Evolutionary conservation across 2,888 invertebrate species (phyloP).

Genomic region (Eristalinus aeneus): DNA sequence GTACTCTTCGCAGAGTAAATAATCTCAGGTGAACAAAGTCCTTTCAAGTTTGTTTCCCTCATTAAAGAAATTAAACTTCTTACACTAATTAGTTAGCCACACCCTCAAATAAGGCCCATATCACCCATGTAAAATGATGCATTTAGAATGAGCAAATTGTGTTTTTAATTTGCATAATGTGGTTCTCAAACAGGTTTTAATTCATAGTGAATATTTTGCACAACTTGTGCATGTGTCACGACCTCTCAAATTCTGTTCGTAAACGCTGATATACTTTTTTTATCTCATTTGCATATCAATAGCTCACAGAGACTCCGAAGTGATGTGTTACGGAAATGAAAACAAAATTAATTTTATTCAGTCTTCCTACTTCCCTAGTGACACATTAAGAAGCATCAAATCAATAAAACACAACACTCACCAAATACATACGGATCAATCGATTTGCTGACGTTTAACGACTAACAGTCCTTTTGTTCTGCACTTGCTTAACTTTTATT

Average conservation of each 20-base stretch:
- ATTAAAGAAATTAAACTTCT: no score
- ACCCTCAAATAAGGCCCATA: no score
- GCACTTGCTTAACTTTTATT: conserved; percentile 5
- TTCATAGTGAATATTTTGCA: not conserved
- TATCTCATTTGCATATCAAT: conserved; percentile 13
- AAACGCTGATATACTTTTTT: not conserved
- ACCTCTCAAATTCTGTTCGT: not conserved
- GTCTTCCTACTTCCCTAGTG: not conserved
- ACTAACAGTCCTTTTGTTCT: not conserved
- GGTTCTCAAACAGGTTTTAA: not conserved
- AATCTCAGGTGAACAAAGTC: no score
- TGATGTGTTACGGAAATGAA: conserved; percentile 11
- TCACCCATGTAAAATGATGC: no score
- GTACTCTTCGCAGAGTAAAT: no score
- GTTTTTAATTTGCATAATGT: not conserved
- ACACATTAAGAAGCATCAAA: conserved; percentile 2
- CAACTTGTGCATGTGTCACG: not conserved
- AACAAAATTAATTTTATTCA: not conserved
- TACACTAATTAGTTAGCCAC: no score
- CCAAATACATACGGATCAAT: not conserved
- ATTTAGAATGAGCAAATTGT: not conserved
- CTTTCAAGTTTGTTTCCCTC: no score
- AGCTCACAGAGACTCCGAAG: not conserved
- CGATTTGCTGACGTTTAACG: conserved; percentile 7
- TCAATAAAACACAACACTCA: conserved; percentile 1